Evolutionary conservation across 2,888 invertebrate species (phyloP).

Genomic region (Coleophora flavipennella): DNA sequence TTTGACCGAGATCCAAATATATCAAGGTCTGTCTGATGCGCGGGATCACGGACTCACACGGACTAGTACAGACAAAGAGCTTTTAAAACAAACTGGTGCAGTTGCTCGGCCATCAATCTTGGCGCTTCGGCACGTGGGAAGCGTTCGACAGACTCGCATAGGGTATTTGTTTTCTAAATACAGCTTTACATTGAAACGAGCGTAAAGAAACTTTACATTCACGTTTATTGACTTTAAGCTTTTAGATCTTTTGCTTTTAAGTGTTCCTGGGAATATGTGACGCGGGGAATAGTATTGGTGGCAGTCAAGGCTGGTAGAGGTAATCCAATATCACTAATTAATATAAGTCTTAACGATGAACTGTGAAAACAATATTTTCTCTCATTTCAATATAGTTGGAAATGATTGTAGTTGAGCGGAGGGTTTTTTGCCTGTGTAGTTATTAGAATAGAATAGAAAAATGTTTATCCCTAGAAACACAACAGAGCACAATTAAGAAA

Average conservation of each 20-base stretch:
- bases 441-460: no score
- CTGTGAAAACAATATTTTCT: no score
- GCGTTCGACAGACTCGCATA: slow-evolving; percentile 35
- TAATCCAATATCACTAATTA: no score
- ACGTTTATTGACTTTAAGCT: slow-evolving; percentile 21
- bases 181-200: slow-evolving; percentile 19
- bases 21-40: slow-evolving; percentile 9
- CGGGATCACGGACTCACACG: slow-evolving; percentile 32
- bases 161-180: slow-evolving; percentile 31
- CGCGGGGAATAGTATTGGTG: slow-evolving; percentile 14
- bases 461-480: no score
- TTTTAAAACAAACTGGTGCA: slow-evolving; percentile 25
- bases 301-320: slow-evolving; percentile 24
- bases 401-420: no score
- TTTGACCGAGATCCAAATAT: slow-evolving; percentile 41
- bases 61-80: slow-evolving; percentile 28
- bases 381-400: no score
- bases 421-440: no score
- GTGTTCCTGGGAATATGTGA: slow-evolving; percentile 18
- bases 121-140: slow-evolving; percentile 27
- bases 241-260: slow-evolving; percentile 14
- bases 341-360: no score
- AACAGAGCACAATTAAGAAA: no score
- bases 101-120: slow-evolving; percentile 39
- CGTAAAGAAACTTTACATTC: slow-evolving; percentile 13